Percentiles rank a stretch among this genome's conserved stretches.
phyloP scores from a whole-genome alignment of 2,797 vertebrate species.

The Heliangelus exortis region DNA sequence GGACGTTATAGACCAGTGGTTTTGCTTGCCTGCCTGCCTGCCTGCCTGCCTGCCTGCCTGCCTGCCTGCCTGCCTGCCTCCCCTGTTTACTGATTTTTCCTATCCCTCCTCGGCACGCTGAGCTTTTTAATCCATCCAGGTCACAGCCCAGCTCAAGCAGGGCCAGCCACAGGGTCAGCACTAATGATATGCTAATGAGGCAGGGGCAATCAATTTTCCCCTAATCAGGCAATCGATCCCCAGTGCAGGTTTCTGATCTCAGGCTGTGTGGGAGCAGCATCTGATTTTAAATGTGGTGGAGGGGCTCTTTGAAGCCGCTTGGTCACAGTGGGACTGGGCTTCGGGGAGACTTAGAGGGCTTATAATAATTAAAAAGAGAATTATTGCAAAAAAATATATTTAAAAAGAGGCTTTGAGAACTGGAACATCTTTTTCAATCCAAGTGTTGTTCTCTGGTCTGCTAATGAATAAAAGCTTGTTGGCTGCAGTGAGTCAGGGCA shows the following conservation, averaged over 20 bases:
- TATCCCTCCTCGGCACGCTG: slow-evolving; percentile 70
- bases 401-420: no score
- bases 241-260: slow-evolving; percentile 45
- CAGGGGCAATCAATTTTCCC: slow-evolving; percentile 84
- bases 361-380: background rate
- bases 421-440: slow-evolving; percentile 8
- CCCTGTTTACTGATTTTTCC: slow-evolving; percentile 79
- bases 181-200: slow-evolving; percentile 90
- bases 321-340: background rate
- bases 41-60: background rate
- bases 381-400: background rate
- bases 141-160: slow-evolving; percentile 51
- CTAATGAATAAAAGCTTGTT: background rate
- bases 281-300: background rate
- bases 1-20: slow-evolving; percentile 62
- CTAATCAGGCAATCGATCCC: slow-evolving; percentile 87
- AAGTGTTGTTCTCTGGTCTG: background rate
- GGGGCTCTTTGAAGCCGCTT: background rate
- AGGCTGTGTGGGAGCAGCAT: background rate
- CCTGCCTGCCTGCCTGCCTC: background rate
- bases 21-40: background rate
- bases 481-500: background rate
- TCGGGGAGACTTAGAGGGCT: background rate
- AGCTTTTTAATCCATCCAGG: slow-evolving; percentile 82
- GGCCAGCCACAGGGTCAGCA: slow-evolving; percentile 71